Conservation (phyloP, 2,797 vertebrate species). For the Eutrigla gurnardus region DNA sequence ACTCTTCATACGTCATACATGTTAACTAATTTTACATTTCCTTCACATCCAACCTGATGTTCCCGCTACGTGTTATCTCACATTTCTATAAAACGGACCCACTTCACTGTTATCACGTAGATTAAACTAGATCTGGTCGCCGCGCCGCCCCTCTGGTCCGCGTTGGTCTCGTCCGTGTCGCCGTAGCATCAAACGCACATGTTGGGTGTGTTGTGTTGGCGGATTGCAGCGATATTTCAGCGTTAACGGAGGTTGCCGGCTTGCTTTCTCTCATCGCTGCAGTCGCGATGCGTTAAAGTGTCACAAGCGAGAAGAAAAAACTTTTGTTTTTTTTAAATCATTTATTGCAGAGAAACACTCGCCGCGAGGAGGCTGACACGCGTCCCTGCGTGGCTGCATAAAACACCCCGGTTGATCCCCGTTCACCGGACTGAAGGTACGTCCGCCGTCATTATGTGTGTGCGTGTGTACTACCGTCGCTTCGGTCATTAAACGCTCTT, state of each 20-base stretch:
- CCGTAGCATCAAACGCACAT: constrained; percentile 60
- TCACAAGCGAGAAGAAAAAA: not conserved
- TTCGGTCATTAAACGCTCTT: rapidly evolving
- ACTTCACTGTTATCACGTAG: rapidly evolving
- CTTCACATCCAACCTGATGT: rapidly evolving
- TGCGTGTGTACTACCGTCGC: not conserved
- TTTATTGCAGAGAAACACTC: not conserved
- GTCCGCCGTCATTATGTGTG: not conserved
- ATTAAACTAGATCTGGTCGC: rapidly evolving
- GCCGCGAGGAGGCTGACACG: constrained; percentile 13
- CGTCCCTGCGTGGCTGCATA: constrained; percentile 33
- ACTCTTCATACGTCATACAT: rapidly evolving
- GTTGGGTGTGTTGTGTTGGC: constrained; percentile 58
- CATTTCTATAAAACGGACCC: rapidly evolving
- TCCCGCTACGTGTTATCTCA: rapidly evolving
- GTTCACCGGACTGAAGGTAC: constrained; percentile 23
- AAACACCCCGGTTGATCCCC: not conserved
- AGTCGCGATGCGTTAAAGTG: not conserved
- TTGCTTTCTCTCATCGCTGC: rapidly evolving
- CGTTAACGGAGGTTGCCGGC: not conserved
- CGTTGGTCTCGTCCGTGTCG: constrained; percentile 55
- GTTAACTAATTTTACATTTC: not conserved
- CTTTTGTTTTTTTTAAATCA: too few relatives aligned
- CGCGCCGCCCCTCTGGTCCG: not conserved
- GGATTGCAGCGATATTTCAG: not conserved